phyloP scores from a whole-genome alignment of 2,888 invertebrate species.

The Polylopha cassiicola region DNA sequence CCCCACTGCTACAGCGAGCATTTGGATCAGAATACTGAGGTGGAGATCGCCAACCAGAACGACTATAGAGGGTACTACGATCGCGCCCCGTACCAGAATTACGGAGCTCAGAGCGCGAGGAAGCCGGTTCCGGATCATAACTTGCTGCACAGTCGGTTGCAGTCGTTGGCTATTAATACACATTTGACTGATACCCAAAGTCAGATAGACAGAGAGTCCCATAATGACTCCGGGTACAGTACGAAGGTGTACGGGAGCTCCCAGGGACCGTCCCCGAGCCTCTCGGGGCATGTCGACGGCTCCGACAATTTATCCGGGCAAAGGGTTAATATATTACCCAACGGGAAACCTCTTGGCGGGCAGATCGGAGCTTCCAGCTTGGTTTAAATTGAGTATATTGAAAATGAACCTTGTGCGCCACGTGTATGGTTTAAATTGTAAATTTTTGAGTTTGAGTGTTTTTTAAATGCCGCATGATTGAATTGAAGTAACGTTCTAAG shows the following conservation, averaged over 20 bases:
- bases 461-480: too few relatives aligned
- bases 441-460: too few relatives aligned
- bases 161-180: conserved; percentile 70
- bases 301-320: conserved; percentile 63
- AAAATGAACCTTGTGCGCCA: too few relatives aligned
- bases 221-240: conserved; percentile 91
- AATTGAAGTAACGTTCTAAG: too few relatives aligned
- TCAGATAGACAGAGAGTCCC: conserved; percentile 80
- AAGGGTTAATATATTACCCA: conserved; percentile 50
- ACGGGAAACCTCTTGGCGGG: conserved; percentile 45
- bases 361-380: conserved; percentile 81
- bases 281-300: conserved; percentile 77
- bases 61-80: conserved; percentile 68
- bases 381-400: conserved; percentile 74
- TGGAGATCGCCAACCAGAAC: conserved; percentile 68
- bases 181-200: conserved; percentile 68
- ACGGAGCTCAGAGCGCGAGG: conserved; percentile 41
- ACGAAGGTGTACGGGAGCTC: conserved; percentile 88
- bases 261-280: conserved; percentile 86
- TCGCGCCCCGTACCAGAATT: conserved; percentile 50
- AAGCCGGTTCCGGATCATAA: conserved; percentile 62
- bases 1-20: conserved; percentile 71
- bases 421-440: too few relatives aligned
- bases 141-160: conserved; percentile 64
- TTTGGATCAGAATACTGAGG: conserved; percentile 65